A percentile compares a stretch with the other conserved stretches of the same genome.
phyloP scores from a whole-genome alignment of 2,113 vertebrate genomes.

The Gobio gobio region DNA sequence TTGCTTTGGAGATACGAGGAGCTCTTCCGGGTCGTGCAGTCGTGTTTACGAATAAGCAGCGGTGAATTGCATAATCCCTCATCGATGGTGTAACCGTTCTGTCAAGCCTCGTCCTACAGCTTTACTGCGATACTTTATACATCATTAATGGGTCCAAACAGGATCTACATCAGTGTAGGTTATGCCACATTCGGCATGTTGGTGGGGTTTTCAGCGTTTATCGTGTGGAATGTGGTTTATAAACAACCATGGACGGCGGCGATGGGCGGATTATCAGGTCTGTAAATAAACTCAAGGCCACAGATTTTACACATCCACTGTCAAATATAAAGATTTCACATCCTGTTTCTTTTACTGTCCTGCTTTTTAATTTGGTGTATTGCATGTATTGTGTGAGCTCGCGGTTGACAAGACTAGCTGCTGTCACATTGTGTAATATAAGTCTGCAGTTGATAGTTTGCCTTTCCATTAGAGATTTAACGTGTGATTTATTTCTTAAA shows the following conservation, averaged over 20 bases:
- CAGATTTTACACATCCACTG: neutral
- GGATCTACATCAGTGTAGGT: conserved; percentile 76
- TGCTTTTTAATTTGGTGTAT: neutral
- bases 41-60: conserved; percentile 32
- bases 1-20: neutral
- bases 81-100: neutral
- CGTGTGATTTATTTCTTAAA: neutral
- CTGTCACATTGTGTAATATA: neutral
- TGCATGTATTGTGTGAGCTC: neutral
- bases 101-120: neutral
- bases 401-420: too few relatives aligned
- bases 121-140: neutral
- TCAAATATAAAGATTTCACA: neutral
- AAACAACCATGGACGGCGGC: conserved; percentile 87
- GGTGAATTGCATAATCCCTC: conserved; percentile 29
- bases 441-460: neutral
- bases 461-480: neutral
- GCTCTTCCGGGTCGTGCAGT: conserved; percentile 32
- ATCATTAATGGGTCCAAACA: conserved; percentile 68
- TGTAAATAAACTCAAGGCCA: conserved; percentile 61
- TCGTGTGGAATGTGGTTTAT: conserved; percentile 86
- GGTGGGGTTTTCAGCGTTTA: conserved; percentile 85
- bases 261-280: conserved; percentile 89
- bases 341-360: neutral
- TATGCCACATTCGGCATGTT: conserved; percentile 80